Conservation (phyloP, 2,888 invertebrate species). For the Drosophila nigricruria region DNA sequence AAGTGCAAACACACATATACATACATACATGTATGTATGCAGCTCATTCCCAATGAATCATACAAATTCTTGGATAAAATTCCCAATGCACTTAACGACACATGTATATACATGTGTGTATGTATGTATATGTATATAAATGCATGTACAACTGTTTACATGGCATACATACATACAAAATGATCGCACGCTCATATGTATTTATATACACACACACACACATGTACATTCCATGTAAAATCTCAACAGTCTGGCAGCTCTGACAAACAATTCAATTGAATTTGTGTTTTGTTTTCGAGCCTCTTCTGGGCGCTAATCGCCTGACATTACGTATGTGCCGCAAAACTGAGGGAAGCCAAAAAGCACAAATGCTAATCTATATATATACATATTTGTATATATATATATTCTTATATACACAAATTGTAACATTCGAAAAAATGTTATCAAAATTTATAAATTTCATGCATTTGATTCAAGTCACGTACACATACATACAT, state of each 20-base stretch:
- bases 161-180: background rate
- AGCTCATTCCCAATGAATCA: slow-evolving; percentile 12
- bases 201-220: background rate
- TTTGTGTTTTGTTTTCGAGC: slow-evolving; percentile 1
- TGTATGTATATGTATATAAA: background rate
- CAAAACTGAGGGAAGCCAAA: background rate
- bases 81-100: background rate
- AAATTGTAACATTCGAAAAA: slow-evolving; percentile 18
- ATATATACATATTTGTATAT: background rate
- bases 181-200: background rate
- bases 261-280: slow-evolving; percentile 30
- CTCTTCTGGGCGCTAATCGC: slow-evolving; percentile 26
- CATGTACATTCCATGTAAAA: background rate
- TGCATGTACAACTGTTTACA: background rate
- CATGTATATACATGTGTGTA: background rate
- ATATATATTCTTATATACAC: background rate
- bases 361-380: slow-evolving; percentile 14
- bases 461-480: slow-evolving; percentile 38
- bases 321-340: slow-evolving; percentile 9
- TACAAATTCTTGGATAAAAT: slow-evolving; percentile 1
- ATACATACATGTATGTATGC: background rate
- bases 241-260: slow-evolving; percentile 4
- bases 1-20: background rate
- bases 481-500: slow-evolving; percentile 34
- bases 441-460: slow-evolving; percentile 52